Percentiles rank a stretch among this genome's conserved stretches.
These are phyloP conservation scores for Phalacrocorax pelagicus DNA, from an alignment of 2,113 vertebrate species.

Conservation along the genomic window DNA sequence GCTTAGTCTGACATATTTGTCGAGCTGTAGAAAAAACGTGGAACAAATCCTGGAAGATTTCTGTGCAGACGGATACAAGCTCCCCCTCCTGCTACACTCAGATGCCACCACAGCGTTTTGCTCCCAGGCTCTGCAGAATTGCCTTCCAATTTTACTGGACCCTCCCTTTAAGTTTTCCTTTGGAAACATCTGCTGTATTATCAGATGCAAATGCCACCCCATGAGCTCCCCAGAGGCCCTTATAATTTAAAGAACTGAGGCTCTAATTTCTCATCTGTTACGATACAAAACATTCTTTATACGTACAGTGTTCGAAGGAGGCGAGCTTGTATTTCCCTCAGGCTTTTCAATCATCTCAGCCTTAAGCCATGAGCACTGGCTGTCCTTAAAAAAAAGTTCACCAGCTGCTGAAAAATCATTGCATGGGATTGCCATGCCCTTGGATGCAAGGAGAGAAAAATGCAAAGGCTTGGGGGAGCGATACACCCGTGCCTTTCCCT, in stretches of 20 bases:
- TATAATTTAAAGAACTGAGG: neutral
- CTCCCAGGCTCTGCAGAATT: neutral
- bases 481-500: neutral
- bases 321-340: neutral
- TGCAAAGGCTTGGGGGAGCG: neutral
- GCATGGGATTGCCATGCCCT: neutral
- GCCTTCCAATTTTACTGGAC: neutral
- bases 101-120: neutral
- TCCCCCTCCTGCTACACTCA: neutral
- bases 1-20: accelerated
- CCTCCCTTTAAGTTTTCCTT: neutral
- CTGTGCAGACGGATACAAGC: neutral
- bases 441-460: neutral
- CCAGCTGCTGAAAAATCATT: neutral
- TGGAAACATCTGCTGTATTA: neutral
- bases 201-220: neutral
- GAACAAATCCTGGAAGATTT: neutral
- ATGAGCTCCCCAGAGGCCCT: neutral
- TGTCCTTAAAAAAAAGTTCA: neutral
- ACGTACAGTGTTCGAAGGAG: accelerated
- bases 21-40: neutral
- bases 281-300: neutral
- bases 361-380: neutral
- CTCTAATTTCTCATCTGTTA: neutral
- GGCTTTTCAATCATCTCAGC: neutral